Percentiles rank a stretch among this genome's conserved stretches.
These are phyloP conservation scores for Zele albiditarsus DNA, from an alignment of 2,888 invertebrate species.

Conservation along the genomic window DNA sequence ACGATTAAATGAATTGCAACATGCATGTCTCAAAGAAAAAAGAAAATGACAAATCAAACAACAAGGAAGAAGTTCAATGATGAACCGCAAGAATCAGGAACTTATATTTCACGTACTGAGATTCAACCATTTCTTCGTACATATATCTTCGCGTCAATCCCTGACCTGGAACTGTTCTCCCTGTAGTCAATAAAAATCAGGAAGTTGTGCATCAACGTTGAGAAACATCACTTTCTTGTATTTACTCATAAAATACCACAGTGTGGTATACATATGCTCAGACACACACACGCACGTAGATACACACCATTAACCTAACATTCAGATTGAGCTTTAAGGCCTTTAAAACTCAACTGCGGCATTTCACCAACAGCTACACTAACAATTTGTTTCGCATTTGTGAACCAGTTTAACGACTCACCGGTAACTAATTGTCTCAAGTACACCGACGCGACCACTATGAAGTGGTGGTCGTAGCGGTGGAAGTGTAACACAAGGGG, in stretches of 20 bases:
- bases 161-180: slow-evolving; percentile 20
- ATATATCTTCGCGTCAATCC: too few species aligned
- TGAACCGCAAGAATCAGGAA: too few species aligned
- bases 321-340: slow-evolving; percentile 9
- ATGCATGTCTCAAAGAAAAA: too few species aligned
- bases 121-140: too few species aligned
- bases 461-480: neutral
- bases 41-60: too few species aligned
- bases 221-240: slow-evolving; percentile 21
- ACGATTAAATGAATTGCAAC: too few species aligned
- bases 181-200: neutral
- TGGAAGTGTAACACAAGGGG: neutral
- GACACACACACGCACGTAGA: neutral
- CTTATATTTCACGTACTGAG: too few species aligned
- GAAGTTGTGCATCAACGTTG: slow-evolving; percentile 26
- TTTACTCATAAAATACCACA: slow-evolving; percentile 11
- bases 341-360: slow-evolving; percentile 9
- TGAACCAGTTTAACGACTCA: slow-evolving; percentile 20
- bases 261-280: too few species aligned
- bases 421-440: slow-evolving; percentile 15
- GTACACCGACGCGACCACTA: slow-evolving; percentile 4
- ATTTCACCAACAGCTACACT: neutral
- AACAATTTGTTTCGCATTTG: slow-evolving; percentile 17
- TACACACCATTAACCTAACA: neutral
- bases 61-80: too few species aligned